phyloP scores from a whole-genome alignment of 2,797 vertebrate genomes.

The Ataeniobius toweri region DNA sequence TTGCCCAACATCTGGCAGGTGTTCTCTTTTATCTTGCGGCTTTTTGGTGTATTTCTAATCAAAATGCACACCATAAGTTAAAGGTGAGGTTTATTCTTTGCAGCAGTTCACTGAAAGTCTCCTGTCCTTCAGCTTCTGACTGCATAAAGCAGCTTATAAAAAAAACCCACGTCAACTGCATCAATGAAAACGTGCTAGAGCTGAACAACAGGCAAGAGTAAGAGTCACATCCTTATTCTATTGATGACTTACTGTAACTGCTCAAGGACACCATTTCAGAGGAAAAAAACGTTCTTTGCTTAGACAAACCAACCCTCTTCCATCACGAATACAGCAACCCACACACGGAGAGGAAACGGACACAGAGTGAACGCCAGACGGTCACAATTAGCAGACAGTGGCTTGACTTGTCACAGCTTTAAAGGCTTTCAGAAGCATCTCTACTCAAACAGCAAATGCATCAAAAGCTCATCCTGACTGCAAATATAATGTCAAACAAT shows the following conservation, averaged over 20 bases:
- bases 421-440: constrained; percentile 52
- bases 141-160: constrained; percentile 1
- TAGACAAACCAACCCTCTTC: constrained; percentile 27
- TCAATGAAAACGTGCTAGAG: constrained; percentile 33
- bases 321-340: constrained; percentile 32
- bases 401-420: constrained; percentile 29
- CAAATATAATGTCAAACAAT: constrained; percentile 33
- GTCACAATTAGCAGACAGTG: constrained; percentile 35
- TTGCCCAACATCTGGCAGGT: neutral
- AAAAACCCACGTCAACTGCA: constrained; percentile 4
- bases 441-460: constrained; percentile 40
- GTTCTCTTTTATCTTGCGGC: neutral
- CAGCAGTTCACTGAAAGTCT: neutral
- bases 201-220: neutral
- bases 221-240: constrained; percentile 9
- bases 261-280: constrained; percentile 18
- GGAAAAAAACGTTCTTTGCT: constrained; percentile 12
- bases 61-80: neutral
- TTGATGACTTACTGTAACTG: neutral
- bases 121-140: neutral
- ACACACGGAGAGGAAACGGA: constrained; percentile 25
- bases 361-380: constrained; percentile 41
- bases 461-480: constrained; percentile 27
- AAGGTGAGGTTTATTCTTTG: neutral
- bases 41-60: neutral